Base-by-base conservation (phyloP, 2,888 invertebrate species). In the Campaea margaritaria region DNA sequence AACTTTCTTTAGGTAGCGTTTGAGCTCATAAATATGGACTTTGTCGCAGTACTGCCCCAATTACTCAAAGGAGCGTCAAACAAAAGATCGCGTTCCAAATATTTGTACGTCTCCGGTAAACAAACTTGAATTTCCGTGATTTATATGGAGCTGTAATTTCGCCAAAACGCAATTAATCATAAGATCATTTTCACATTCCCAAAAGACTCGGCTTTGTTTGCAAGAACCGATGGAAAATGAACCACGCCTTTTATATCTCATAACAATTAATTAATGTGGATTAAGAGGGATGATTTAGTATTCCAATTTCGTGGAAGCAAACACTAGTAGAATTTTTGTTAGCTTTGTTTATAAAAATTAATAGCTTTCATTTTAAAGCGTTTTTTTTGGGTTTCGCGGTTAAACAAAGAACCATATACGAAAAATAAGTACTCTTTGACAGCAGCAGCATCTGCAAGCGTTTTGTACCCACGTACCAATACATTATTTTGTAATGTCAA, bases 181-280 rank as follows among this genome's bases (percentile, higher is more conserved):
- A 64, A 68, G 59, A 69, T 71, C 59, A 68, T 67, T 65, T 67
- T 67, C 68, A 69, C 61, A 67, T 69, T 57, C 64, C 61, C 60
- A 49, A 67, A 60, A 58, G 51, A 53, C 49, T 42, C 60, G 58
- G 54, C 61, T 65, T 72, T 75, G 70, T 79, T 74, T 75, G 58
- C 61, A 41, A 68, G 60, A 70, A 58, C 65, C 69, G 71, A 78
- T 72, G 72, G 68, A 65, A 72, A 74, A 78, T 71, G 68, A 76
- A 71, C 70, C 67, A 65, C 62, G 69, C 66, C 68, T 64, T 66
- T 72, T 72, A 73, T 68, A 70, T 69, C 65, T 65, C 73, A 56
- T 67, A 66, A 66, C 59, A 74, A 74, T 76, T 76, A 76, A 69
- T 69, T 69, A 62, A 56, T 36, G 61, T 53, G 52, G 31, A 75